A percentile compares a stretch with the other conserved stretches of the same genome.
Conservation (phyloP, 2,888 invertebrate species). For the Bimastos eiseni region DNA sequence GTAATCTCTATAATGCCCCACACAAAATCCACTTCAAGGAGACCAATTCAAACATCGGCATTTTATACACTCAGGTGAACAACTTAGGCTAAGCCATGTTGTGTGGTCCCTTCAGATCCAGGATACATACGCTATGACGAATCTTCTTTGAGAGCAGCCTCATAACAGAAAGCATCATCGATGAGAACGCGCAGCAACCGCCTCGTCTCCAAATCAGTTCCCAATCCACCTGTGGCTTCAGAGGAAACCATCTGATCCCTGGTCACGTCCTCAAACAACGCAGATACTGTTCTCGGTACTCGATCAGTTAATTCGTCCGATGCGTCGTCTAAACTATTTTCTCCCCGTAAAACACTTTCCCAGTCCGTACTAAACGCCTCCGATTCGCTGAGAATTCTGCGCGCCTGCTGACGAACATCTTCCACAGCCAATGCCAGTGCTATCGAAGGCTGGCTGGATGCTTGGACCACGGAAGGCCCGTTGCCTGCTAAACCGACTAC, state of each 20-base stretch:
- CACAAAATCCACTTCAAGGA: too few relatives aligned
- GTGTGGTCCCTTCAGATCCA: too few relatives aligned
- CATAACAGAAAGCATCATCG: not conserved
- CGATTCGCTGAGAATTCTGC: not conserved
- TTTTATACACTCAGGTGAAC: too few relatives aligned
- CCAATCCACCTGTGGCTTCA: not conserved
- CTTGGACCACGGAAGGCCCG: not conserved
- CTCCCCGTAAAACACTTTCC: not conserved
- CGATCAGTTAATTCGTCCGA: not conserved
- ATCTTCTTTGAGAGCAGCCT: not conserved
- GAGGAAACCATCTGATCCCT: not conserved
- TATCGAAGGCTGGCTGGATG: not conserved
- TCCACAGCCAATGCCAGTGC: not conserved
- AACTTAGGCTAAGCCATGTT: too few relatives aligned
- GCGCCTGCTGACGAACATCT: not conserved
- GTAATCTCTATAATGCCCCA: too few relatives aligned
- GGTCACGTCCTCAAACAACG: not conserved
- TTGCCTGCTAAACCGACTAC: too few relatives aligned
- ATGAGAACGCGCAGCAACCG: not conserved
- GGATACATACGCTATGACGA: not conserved
- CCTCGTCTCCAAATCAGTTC: not conserved
- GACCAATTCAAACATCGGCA: too few relatives aligned
- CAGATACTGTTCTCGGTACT: not conserved
- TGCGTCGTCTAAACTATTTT: not conserved
- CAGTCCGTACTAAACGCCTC: conserved; percentile 13